These are phyloP conservation scores for Lacerta bilineata DNA, from an alignment of 2,797 vertebrate species.

Conservation along the genomic window DNA sequence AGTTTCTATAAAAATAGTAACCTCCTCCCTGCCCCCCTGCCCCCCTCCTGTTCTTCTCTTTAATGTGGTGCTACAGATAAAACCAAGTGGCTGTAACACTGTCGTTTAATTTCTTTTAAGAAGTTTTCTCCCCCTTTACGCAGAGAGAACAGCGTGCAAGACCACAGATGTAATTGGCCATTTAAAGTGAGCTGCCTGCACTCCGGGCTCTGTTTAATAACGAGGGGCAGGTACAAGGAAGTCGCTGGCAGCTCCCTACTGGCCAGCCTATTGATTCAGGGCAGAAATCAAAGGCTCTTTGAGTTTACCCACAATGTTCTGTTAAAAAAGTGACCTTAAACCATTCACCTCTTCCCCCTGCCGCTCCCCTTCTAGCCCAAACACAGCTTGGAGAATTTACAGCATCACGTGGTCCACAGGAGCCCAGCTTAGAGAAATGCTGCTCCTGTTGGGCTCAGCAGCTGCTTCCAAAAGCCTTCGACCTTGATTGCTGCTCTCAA, in stretches of 20 bases:
- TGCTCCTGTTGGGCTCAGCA: not conserved
- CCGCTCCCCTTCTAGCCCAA: too few relatives aligned
- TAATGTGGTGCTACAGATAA: conserved; percentile 87
- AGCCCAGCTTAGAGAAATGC: too few relatives aligned
- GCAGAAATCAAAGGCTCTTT: not conserved
- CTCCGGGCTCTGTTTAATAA: conserved; percentile 69
- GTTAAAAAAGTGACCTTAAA: not conserved
- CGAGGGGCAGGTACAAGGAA: conserved; percentile 54
- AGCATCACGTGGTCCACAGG: not conserved
- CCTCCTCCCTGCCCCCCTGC: conserved; percentile 61
- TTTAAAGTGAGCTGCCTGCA: conserved; percentile 73
- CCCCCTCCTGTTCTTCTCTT: conserved; percentile 22
- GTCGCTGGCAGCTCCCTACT: conserved; percentile 26
- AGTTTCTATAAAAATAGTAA: conserved; percentile 94
- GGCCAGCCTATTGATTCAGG: too few relatives aligned
- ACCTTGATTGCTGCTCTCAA: not conserved
- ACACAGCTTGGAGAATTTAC: not conserved
- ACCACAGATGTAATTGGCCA: conserved; percentile 65
- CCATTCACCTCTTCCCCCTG: not conserved
- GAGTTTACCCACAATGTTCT: not conserved
- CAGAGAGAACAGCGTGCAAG: conserved; percentile 67
- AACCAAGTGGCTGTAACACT: conserved; percentile 77
- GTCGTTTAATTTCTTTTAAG: conserved; percentile 75
- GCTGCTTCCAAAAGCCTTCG: not conserved
- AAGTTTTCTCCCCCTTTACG: conserved; percentile 70